phyloP scores from a whole-genome alignment of 2,888 invertebrate species.

The Metellina segmentata region DNA sequence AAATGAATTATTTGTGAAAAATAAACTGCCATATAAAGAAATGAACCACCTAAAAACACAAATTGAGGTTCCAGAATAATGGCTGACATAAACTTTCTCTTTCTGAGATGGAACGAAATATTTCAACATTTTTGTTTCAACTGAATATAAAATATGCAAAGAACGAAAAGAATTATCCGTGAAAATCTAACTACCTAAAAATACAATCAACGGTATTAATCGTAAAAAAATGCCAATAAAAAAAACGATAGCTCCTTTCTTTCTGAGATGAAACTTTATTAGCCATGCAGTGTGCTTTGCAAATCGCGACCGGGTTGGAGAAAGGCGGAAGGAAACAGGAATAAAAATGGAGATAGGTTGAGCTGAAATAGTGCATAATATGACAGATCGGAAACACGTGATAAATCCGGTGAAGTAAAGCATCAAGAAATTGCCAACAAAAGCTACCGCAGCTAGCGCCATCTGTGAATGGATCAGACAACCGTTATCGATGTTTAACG shows the following conservation, averaged over 20 bases:
- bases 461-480: neutral
- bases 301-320: neutral
- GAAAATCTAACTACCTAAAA: neutral
- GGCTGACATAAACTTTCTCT: too few relatives aligned
- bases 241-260: neutral
- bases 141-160: neutral
- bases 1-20: too few relatives aligned
- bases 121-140: too few relatives aligned
- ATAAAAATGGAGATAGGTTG: conserved; percentile 35
- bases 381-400: conserved; percentile 67
- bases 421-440: neutral
- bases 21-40: too few relatives aligned
- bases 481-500: too few relatives aligned
- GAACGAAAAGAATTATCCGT: neutral
- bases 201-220: neutral
- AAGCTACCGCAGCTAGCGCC: neutral
- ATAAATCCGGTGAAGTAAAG: neutral
- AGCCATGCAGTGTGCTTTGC: neutral
- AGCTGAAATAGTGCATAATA: conserved; percentile 37
- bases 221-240: neutral
- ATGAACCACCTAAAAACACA: too few relatives aligned
- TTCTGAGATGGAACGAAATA: too few relatives aligned
- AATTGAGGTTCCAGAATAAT: too few relatives aligned
- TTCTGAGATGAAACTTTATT: neutral
- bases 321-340: conserved; percentile 32